A percentile compares a stretch with the other conserved stretches of the same genome.
Evolutionary conservation across 2,113 vertebrate species (phyloP).

Genomic region (Rhinopomastus cyanomelas): DNA sequence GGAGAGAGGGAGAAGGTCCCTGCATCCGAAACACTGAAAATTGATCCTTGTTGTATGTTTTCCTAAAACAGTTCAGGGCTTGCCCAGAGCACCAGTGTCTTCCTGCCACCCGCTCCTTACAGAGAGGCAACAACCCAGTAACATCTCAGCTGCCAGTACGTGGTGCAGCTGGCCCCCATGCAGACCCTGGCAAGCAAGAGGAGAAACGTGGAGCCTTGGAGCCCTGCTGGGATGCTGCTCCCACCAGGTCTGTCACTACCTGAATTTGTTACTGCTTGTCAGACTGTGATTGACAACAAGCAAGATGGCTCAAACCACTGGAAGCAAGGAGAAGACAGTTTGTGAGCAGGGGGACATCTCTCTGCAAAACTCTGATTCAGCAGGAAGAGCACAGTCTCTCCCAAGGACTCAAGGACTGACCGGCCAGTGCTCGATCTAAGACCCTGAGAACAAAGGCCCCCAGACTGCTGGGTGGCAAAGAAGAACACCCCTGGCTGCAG

Average conservation of each 20-base stretch:
- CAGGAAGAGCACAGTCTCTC: too few species aligned
- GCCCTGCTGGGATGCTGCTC: neutral
- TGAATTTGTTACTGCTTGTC: neutral
- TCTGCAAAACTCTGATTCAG: too few species aligned
- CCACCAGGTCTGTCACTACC: neutral
- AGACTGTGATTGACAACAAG: too few species aligned
- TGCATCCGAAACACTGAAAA: neutral
- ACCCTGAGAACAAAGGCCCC: too few species aligned
- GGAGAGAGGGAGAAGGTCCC: too few species aligned
- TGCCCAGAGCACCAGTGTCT: neutral
- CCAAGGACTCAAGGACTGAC: too few species aligned
- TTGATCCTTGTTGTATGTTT: neutral
- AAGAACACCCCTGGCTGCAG: too few species aligned
- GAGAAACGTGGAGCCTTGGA: neutral
- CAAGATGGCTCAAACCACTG: too few species aligned
- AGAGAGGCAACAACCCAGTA: neutral
- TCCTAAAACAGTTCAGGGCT: neutral
- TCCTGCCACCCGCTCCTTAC: constrained; percentile 10
- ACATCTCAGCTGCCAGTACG: neutral
- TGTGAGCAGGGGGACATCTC: too few species aligned
- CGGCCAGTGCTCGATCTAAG: too few species aligned
- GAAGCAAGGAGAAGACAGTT: too few species aligned
- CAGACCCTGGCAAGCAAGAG: neutral
- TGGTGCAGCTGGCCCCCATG: neutral
- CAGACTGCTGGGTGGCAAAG: too few species aligned